These are phyloP conservation scores for Cerastis leucographa DNA, from an alignment of 2,888 invertebrate species.

Conservation along the genomic window DNA sequence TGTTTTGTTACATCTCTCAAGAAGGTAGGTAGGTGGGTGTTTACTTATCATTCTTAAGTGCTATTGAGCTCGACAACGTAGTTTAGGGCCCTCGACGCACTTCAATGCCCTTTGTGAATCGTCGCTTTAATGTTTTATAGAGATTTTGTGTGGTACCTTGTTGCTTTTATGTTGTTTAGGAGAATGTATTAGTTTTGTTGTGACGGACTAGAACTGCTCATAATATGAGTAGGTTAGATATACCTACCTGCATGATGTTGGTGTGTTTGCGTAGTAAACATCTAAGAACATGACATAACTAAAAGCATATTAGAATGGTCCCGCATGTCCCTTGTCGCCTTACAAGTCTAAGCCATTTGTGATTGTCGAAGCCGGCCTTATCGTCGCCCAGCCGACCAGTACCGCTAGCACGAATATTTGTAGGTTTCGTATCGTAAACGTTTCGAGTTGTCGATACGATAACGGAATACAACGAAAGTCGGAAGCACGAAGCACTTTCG, in stretches of 20 bases:
- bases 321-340: slow-evolving; percentile 38
- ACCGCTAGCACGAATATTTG: no score
- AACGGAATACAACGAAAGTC: no score
- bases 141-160: slow-evolving; percentile 70
- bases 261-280: not conserved
- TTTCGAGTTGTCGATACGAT: no score
- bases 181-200: slow-evolving; percentile 4
- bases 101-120: slow-evolving; percentile 80
- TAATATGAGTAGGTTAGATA: not conserved
- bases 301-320: slow-evolving; percentile 40
- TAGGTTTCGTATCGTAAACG: no score
- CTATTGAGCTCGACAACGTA: slow-evolving; percentile 79
- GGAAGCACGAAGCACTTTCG: no score
- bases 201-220: not conserved
- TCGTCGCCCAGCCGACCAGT: slow-evolving; percentile 77
- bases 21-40: slow-evolving; percentile 75
- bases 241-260: not conserved
- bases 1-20: slow-evolving; percentile 71
- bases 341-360: slow-evolving; percentile 58
- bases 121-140: slow-evolving; percentile 77
- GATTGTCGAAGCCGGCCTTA: slow-evolving; percentile 73
- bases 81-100: slow-evolving; percentile 80
- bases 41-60: slow-evolving; percentile 81
- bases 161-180: slow-evolving; percentile 22
- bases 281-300: not conserved